A percentile compares a stretch with the other conserved stretches of the same genome.
These are phyloP conservation scores for Todiramphus saurophagus DNA, from an alignment of 2,113 vertebrate species.

Conservation along the genomic window DNA sequence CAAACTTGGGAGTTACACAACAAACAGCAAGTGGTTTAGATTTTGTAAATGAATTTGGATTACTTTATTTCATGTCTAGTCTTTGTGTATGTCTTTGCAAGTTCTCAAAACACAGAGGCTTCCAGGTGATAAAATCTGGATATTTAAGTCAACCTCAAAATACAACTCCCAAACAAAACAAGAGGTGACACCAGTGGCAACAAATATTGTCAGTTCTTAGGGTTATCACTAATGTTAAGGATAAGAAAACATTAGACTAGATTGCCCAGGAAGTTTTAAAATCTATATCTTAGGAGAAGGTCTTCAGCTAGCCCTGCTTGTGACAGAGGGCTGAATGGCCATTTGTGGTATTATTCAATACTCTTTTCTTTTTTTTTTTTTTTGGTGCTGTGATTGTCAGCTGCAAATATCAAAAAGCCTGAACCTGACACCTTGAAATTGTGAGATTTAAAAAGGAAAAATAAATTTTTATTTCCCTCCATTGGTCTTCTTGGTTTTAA, in stretches of 20 bases:
- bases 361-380: too few relatives aligned
- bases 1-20: background rate
- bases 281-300: background rate
- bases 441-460: background rate
- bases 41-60: background rate
- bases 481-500: background rate
- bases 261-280: background rate
- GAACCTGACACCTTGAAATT: background rate
- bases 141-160: background rate
- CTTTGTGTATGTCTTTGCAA: background rate
- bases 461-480: background rate
- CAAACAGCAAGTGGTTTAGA: background rate
- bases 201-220: background rate
- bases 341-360: background rate
- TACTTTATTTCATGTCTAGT: background rate
- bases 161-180: background rate
- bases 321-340: background rate
- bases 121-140: background rate
- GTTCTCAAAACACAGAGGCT: background rate
- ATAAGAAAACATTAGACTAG: background rate
- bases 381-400: background rate
- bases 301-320: background rate
- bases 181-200: background rate
- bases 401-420: background rate
- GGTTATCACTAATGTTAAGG: background rate